Base-by-base conservation (phyloP, 1,140 invertebrate genomes). In the Phenacoccus solenopsis region DNA sequence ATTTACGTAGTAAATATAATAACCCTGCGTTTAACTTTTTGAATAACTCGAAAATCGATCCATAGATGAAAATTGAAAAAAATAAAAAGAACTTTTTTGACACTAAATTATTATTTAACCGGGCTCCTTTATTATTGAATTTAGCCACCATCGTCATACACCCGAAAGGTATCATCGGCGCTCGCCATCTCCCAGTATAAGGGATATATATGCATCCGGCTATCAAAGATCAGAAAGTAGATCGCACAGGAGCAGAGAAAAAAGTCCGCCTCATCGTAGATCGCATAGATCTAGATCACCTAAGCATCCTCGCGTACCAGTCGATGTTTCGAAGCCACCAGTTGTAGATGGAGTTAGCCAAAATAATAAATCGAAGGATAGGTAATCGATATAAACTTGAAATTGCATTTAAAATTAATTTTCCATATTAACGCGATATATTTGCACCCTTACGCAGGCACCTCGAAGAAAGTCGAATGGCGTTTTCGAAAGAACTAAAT, bases 401-500 rank as follows among this genome's bases (percentile, higher is more conserved):
- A n/a, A n/a, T 32, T 13, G 30, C 13, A 32, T 32, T 5, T 32
- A 32, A 32, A 32, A 5, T 49, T 49, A 3, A n/a, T 9, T 49
- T 5, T 9, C 30, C 30, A 32, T 32, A 13, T 32, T 7, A 13
- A 32, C 30, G 30, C 13, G 30, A 5, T 32, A 7, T 7, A 5
- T 32, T 32, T 32, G 30, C 5, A 32, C 30, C 13, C 13, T 32
- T 32, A 13, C 38, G 20, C 4, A 49, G 38, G 16, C 2, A 5
- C 3, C 12, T 16, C 5, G 38, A 49, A 5, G 16, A 49, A 2
- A 49, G 20, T 4, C 16, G 3, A 16, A 9, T 49, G 13, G 77
- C 79, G 61, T 81, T 73, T 69, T 76, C 77, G 49, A 76, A 77
- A 72, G 74, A 80, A 21, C 71, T 77, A 16, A 74, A 74, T 27